phyloP scores from a whole-genome alignment of 2,113 vertebrate genomes.

The Arenaria interpres region DNA sequence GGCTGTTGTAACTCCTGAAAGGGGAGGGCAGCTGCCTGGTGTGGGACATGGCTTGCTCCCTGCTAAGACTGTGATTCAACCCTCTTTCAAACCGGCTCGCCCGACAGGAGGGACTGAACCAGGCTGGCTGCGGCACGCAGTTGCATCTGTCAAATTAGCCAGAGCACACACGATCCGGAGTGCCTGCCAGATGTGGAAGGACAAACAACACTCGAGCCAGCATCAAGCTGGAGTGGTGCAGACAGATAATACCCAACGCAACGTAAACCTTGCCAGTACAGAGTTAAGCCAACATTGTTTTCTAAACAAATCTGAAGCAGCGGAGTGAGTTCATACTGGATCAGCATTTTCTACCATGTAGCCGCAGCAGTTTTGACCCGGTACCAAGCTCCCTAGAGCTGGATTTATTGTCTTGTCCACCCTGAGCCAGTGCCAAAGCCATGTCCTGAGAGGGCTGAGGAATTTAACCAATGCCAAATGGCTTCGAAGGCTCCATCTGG shows the following conservation, averaged over 20 bases:
- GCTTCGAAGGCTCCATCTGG: not conserved
- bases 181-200: conserved; percentile 32
- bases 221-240: conserved; percentile 1
- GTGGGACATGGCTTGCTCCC: not conserved
- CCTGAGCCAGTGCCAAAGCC: conserved; percentile 32
- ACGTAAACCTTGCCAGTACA: conserved; percentile 41
- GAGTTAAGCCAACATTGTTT: conserved; percentile 58
- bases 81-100: not conserved
- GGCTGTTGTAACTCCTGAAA: not conserved
- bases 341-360: conserved; percentile 36
- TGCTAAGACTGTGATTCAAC: conserved; percentile 1
- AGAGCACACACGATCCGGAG: not conserved
- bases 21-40: not conserved
- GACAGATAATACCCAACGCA: conserved; percentile 23
- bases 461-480: conserved; percentile 35
- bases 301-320: conserved; percentile 56
- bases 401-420: conserved; percentile 54
- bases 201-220: conserved; percentile 6
- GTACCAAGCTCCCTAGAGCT: conserved; percentile 35
- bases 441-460: not conserved
- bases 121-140: not conserved
- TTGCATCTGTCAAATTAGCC: conserved; percentile 19
- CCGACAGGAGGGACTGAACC: not conserved
- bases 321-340: conserved; percentile 19
- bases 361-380: conserved; percentile 36